phyloP scores from a whole-genome alignment of 2,888 invertebrate genomes.

The Cyclophora albipunctata region DNA sequence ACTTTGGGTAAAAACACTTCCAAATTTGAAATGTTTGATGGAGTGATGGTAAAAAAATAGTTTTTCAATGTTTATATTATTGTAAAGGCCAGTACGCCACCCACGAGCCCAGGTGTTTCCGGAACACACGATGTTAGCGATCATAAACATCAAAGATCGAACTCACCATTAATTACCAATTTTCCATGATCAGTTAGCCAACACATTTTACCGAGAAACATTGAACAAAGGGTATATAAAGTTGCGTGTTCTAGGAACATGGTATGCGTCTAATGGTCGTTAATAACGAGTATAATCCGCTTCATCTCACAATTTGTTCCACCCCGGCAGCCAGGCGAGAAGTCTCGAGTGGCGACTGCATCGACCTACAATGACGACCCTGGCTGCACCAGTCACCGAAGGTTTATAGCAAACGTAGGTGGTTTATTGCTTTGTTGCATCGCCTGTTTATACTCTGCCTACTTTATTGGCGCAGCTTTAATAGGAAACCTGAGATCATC shows the following conservation, averaged over 20 bases:
- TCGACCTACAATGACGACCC: constrained; percentile 37
- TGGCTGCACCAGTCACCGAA: constrained; percentile 31
- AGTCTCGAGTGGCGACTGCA: constrained; percentile 24
- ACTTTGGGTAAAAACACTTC: no score
- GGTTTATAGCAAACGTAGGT: constrained; percentile 30
- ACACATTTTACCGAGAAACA: neutral
- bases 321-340: constrained; percentile 21
- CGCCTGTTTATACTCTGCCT: constrained; percentile 18
- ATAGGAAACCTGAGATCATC: constrained; percentile 20
- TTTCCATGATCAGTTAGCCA: constrained; percentile 6
- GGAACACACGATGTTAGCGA: no score
- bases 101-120: no score
- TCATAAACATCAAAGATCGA: no score
- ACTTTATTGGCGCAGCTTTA: constrained; percentile 20
- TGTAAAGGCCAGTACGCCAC: no score
- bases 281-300: constrained; percentile 18
- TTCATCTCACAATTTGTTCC: constrained; percentile 22
- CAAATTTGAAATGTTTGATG: no score
- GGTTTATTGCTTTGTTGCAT: constrained; percentile 21
- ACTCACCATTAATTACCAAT: neutral
- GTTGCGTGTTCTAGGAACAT: constrained; percentile 4
- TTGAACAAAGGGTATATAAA: no score
- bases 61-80: no score
- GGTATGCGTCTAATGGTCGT: constrained; percentile 8
- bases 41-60: no score